Conservation (phyloP, 2,888 invertebrate species). For the Falcaria lacertinaria region DNA sequence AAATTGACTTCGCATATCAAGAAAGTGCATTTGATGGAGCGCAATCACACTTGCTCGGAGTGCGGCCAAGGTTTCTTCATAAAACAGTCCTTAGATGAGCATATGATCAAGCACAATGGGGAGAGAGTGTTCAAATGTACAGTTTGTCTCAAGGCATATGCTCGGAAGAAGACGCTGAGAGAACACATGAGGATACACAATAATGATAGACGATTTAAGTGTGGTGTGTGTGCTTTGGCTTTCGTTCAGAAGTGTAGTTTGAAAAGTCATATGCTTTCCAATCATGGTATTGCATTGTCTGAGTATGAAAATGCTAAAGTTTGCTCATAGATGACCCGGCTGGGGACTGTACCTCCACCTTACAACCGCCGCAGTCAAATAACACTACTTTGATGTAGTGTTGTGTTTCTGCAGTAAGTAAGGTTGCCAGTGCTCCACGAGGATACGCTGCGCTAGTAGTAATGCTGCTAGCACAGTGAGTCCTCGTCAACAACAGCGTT, state of each 20-base stretch:
- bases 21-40: conserved; percentile 65
- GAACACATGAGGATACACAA: conserved; percentile 72
- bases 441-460: too few relatives aligned
- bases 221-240: conserved; percentile 52
- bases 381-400: too few relatives aligned
- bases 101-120: conserved; percentile 67
- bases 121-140: conserved; percentile 59
- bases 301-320: conserved; percentile 44
- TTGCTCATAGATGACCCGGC: conserved; percentile 1
- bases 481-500: too few relatives aligned
- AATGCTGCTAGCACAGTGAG: too few relatives aligned
- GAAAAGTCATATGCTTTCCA: conserved; percentile 66
- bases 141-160: conserved; percentile 60
- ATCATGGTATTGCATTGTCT: conserved; percentile 54
- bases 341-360: too few relatives aligned
- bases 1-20: conserved; percentile 65
- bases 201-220: conserved; percentile 64
- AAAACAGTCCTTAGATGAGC: conserved; percentile 61
- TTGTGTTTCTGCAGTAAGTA: too few relatives aligned
- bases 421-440: too few relatives aligned
- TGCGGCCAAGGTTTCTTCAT: conserved; percentile 67
- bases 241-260: conserved; percentile 68
- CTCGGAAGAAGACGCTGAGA: conserved; percentile 60
- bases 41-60: conserved; percentile 59
- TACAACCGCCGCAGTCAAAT: too few relatives aligned